phyloP scores from a whole-genome alignment of 2,113 vertebrate genomes.

The Anarrhichthys ocellatus region DNA sequence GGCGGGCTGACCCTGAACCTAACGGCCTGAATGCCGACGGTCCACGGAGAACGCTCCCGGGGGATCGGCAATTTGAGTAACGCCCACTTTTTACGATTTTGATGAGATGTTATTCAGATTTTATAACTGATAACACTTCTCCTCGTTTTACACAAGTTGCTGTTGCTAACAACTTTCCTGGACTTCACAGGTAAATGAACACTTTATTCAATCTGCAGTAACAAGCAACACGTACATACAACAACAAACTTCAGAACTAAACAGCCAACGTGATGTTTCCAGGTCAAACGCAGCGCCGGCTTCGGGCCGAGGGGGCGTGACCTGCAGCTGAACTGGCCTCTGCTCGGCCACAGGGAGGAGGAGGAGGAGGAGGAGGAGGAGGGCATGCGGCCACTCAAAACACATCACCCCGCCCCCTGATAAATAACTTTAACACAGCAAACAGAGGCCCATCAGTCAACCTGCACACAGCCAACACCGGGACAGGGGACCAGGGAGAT shows the following conservation, averaged over 20 bases:
- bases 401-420: conserved; percentile 60
- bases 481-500: conserved; percentile 61
- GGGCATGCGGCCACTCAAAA: conserved; percentile 54
- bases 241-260: conserved; percentile 4
- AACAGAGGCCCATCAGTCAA: conserved; percentile 77
- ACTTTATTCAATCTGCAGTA: not conserved
- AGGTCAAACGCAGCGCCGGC: conserved; percentile 37
- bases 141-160: not conserved
- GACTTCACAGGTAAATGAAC: not conserved
- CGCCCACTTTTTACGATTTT: not conserved
- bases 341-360: conserved; percentile 50
- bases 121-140: not conserved
- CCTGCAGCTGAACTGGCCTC: conserved; percentile 71
- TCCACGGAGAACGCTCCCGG: conserved; percentile 28
- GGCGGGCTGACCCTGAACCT: conserved; percentile 46
- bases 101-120: conserved; percentile 1
- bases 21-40: conserved; percentile 12
- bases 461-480: conserved; percentile 69
- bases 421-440: conserved; percentile 80
- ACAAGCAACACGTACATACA: not conserved
- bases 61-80: conserved; percentile 1
- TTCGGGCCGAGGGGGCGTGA: conserved; percentile 51
- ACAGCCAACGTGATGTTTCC: conserved; percentile 16
- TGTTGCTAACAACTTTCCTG: not conserved
- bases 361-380: conserved; percentile 63